Base-by-base conservation (phyloP, 2,113 vertebrate species). In the Triplophysa tibetana region DNA sequence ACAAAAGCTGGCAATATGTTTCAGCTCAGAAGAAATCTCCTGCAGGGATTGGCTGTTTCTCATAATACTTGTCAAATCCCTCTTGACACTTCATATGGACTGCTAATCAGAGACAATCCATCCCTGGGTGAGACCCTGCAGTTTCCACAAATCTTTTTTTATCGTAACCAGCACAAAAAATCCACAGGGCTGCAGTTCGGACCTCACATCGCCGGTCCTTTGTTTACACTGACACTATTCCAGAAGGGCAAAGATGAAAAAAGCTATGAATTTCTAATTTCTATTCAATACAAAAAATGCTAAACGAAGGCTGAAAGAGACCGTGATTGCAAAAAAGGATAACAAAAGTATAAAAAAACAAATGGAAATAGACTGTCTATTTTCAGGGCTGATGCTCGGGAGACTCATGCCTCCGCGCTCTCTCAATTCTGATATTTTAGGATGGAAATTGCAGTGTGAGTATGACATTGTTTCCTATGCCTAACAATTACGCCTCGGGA, bases 61-160 rank as follows among this genome's bases (percentile, higher is more conserved):
- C 88, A 90, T 90, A 81, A 75, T 77, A 68, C 89, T 89, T 88
- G 87, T 92, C 91, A 91, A 92, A 92, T 90, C 90, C 88, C 87
- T 86, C 88, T 87, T 92, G 91, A 91, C 91, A 92, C 90, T 92
- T 92, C 87, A 87, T 88, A 90, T 85, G 88, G 90, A 77, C 90
- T 88, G 86, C 88, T 85, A 91, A 92, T 89, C 89, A 89, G 88
- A 90, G 86, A 85, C 84, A 88, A 88, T 87, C 83, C 87, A 67
- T 88, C 81, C 84, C 86, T 66, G 66, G 85, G 84, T 65, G 86
- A 90, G 85, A 86, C 67, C 82, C 86, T 70, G 83, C 86, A 86
- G 89, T 88, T 87, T 86, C 81, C 54, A 78, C 85, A 87, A 89
- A 89, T 90, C 87, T 87, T 77, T 82, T 79, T 82, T 79, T 83